Base-by-base conservation (phyloP, 2,797 vertebrate genomes). In the Gallinago nigripennis region DNA sequence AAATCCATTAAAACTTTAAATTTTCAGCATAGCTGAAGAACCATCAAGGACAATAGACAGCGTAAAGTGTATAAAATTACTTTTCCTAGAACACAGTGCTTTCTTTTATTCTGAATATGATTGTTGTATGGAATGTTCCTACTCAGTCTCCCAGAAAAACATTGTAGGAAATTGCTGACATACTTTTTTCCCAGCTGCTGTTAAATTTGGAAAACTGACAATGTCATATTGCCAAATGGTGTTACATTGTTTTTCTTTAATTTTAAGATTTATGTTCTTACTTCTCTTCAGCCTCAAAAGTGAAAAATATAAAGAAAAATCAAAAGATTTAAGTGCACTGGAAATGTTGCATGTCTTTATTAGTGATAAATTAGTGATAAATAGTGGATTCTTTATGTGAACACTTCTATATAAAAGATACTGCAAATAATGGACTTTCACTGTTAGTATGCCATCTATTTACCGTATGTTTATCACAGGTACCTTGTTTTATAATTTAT, bases 161-260 rank as follows among this genome's bases (percentile, higher is more conserved):
- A 58, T 5, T n/a, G 45, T 91, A 68, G 80, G 83, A 95, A 93
- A 93, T 84, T 81, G 37, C 46, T 93, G 60, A 64, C 64, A 64
- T 86, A 58, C 37, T 73, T 92, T 91, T 84, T 88, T 68, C 66
- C 48, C 43, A 88, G 46, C 51, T 94, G 58, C 58, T 82, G 51
- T 93, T 92, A 92, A 77, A 86, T 86, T 79, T 95, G 56, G 39
- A 77, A 77, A 84, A 79, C 25, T 73, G 51, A 25, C 19, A 39
- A 7, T 77, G 35, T 73, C 39, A 8, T 53, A 35, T 54, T 93
- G 57, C 51, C 71, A 85, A 88, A 70, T 20, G 9, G 11, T 77
- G 8, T 86, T 90, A 46, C 41, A 46, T 71, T 83, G 37, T 77
- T 94, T 35, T 70, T 87, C 30, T 70, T 75, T 39, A 70, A 28